Conservation (phyloP, 2,888 invertebrate species). For the Antitype chi region DNA sequence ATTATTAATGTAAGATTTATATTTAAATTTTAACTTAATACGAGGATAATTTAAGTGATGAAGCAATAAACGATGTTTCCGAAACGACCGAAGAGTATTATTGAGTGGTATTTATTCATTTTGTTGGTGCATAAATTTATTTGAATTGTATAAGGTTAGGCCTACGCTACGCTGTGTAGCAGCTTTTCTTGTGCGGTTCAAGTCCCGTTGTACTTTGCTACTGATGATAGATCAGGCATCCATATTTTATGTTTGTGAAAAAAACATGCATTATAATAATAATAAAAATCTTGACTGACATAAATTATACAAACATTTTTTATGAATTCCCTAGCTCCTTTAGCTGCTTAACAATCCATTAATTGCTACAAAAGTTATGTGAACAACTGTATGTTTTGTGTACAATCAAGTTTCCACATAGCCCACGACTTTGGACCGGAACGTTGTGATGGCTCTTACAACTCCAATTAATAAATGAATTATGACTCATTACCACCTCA, state of each 20-base stretch:
- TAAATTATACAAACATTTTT: too few relatives aligned
- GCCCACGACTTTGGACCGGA: not conserved
- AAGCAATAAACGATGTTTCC: constrained; percentile 83
- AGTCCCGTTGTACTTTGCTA: not conserved
- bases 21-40: constrained; percentile 84
- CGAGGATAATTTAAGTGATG: constrained; percentile 85
- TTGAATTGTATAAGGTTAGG: constrained; percentile 28
- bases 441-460: constrained; percentile 6
- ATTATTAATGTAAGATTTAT: constrained; percentile 86
- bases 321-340: too few relatives aligned
- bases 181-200: not conserved
- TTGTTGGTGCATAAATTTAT: not conserved
- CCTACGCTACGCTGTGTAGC: constrained; percentile 35
- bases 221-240: not conserved
- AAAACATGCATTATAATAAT: too few relatives aligned
- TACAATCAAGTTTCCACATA: not conserved
- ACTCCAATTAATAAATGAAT: constrained; percentile 10
- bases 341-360: not conserved
- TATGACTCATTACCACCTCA: constrained; percentile 27
- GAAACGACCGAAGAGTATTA: constrained; percentile 59
- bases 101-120: constrained; percentile 37
- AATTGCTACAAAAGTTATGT: not conserved
- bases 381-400: not conserved
- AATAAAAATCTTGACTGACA: too few relatives aligned
- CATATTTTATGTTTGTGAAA: not conserved